A percentile compares a stretch with the other conserved stretches of the same genome.
These are phyloP conservation scores for Bombus cullumanus DNA, from an alignment of 1,140 invertebrate species.

Conservation along the genomic window DNA sequence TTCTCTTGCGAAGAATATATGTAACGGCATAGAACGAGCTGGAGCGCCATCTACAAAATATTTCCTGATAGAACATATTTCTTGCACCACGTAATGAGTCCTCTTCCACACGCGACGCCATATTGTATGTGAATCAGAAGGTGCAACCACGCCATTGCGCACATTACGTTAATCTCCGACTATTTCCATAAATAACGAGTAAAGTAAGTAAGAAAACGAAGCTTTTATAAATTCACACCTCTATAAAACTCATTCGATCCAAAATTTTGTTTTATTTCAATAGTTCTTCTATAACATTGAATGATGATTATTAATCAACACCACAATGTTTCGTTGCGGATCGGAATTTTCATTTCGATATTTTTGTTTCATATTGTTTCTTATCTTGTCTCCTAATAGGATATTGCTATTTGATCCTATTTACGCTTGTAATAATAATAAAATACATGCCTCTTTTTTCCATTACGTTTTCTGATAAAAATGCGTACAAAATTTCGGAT, in stretches of 20 bases:
- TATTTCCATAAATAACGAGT: not conserved
- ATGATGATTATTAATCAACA: conserved; percentile 36
- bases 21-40: not conserved
- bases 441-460: not conserved
- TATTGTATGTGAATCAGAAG: conserved; percentile 55
- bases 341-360: not conserved
- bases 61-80: conserved; percentile 4
- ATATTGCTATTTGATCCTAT: not conserved
- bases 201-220: conserved; percentile 14
- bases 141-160: conserved; percentile 61
- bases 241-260: not conserved
- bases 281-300: not conserved
- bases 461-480: not conserved
- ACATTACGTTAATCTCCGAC: conserved; percentile 15
- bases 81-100: conserved; percentile 50
- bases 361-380: not conserved
- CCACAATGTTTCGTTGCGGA: not conserved
- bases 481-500: not conserved
- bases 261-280: not conserved
- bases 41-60: conserved; percentile 41
- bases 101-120: conserved; percentile 54
- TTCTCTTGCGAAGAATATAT: not conserved
- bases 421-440: not conserved
- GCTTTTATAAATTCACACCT: no score
- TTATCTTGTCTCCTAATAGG: not conserved